Conservation (phyloP, 2,888 invertebrate species). For the Nycteola revayana region DNA sequence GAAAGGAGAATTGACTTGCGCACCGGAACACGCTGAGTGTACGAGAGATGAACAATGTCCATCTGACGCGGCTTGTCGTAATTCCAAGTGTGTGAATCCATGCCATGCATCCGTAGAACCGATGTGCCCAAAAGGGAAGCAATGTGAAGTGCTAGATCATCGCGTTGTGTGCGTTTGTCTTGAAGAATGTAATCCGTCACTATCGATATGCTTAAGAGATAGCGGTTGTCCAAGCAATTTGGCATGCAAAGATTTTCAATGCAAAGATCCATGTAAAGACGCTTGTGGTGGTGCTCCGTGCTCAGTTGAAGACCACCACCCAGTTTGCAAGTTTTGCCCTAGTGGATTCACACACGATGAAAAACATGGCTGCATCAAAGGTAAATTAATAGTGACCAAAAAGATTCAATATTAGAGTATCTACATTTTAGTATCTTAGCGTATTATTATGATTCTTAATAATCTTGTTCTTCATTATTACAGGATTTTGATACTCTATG, state of each 20-base stretch:
- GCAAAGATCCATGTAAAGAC: slow-evolving; percentile 94
- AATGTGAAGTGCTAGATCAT: slow-evolving; percentile 94
- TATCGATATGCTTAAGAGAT: slow-evolving; percentile 94
- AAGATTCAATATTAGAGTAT: slow-evolving; percentile 40
- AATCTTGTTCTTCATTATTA: slow-evolving; percentile 80
- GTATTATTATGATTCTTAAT: slow-evolving; percentile 69
- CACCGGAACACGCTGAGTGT: slow-evolving; percentile 91
- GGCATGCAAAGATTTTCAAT: slow-evolving; percentile 94
- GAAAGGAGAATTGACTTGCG: slow-evolving; percentile 92
- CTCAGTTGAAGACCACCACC: slow-evolving; percentile 96
- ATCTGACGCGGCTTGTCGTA: slow-evolving; percentile 91
- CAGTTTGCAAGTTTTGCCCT: slow-evolving; percentile 97
- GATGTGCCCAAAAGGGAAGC: slow-evolving; percentile 90
- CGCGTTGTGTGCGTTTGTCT: slow-evolving; percentile 93
- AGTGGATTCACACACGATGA: slow-evolving; percentile 95
- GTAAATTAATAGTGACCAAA: slow-evolving; percentile 82
- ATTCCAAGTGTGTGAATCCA: slow-evolving; percentile 93
- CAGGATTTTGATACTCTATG: slow-evolving; percentile 78
- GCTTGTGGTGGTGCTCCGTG: slow-evolving; percentile 95
- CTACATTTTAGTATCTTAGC: slow-evolving; percentile 63
- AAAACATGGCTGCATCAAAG: slow-evolving; percentile 97
- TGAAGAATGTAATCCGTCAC: slow-evolving; percentile 92
- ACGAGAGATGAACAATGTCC: slow-evolving; percentile 91
- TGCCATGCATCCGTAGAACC: slow-evolving; percentile 86
- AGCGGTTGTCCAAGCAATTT: slow-evolving; percentile 92